phyloP scores from a whole-genome alignment of 2,113 vertebrate genomes.

The Alligator mississippiensis region DNA sequence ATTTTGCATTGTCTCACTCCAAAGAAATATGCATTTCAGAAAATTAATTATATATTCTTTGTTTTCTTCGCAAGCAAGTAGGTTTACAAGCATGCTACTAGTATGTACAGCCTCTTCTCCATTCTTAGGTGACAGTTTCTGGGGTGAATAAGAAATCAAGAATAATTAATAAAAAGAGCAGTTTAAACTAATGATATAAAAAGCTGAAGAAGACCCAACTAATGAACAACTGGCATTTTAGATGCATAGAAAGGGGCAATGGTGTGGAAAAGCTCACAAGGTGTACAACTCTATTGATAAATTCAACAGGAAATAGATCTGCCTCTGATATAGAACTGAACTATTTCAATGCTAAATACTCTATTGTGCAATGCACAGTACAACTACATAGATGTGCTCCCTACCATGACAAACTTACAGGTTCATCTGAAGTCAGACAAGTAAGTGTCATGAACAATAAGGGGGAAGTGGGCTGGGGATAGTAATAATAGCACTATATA shows the following conservation, averaged over 20 bases:
- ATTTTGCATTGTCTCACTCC: background rate
- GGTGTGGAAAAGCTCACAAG: background rate
- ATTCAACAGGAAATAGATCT: background rate
- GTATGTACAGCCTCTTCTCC: background rate
- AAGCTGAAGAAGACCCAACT: background rate
- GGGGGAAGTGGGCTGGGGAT: rapidly evolving
- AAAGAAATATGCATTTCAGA: background rate
- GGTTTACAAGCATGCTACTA: background rate
- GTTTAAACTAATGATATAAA: background rate
- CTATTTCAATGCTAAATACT: background rate
- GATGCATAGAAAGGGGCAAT: background rate
- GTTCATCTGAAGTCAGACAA: background rate
- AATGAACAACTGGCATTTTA: background rate
- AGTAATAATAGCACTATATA: too few species aligned
- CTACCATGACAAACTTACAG: background rate
- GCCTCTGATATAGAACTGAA: background rate
- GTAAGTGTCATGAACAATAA: rapidly evolving
- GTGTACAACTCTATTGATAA: background rate
- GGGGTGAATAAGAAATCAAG: background rate
- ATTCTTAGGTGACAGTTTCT: background rate
- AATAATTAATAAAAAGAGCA: background rate
- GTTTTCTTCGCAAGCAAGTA: background rate
- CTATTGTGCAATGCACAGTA: background rate
- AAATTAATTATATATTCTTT: background rate
- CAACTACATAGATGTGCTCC: background rate